phyloP scores from a whole-genome alignment of 53 echinoderm and acorn worm species.

The Paracentrotus lividus region DNA sequence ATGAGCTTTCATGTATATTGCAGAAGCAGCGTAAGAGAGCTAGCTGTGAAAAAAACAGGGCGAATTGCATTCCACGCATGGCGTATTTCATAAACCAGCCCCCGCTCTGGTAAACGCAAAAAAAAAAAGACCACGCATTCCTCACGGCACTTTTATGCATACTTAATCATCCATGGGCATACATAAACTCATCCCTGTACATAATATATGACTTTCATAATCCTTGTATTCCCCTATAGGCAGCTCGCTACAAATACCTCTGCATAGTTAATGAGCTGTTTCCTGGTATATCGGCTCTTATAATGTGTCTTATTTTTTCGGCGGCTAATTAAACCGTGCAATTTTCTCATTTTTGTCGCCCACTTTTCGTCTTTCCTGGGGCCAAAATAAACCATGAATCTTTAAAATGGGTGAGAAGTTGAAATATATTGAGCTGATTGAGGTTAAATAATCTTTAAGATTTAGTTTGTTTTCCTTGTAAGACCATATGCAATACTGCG shows the following conservation, averaged over 20 bases:
- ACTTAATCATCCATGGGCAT: slow-evolving; percentile 50
- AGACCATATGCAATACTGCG: neutral
- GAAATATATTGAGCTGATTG: neutral
- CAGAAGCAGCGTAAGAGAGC: neutral
- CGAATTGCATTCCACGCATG: slow-evolving; percentile 40
- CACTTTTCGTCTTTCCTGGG: neutral
- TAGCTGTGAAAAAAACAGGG: slow-evolving; percentile 27
- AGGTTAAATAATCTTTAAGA: neutral
- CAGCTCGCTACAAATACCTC: neutral
- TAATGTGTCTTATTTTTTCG: neutral
- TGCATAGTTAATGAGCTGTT: slow-evolving; percentile 43
- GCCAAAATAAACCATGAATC: neutral
- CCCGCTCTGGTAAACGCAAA: neutral
- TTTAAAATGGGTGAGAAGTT: neutral
- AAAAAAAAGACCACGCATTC: slow-evolving; percentile 37
- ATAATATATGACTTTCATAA: slow-evolving; percentile 23
- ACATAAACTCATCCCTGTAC: slow-evolving; percentile 31
- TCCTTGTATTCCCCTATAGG: slow-evolving; percentile 24
- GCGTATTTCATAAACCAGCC: slow-evolving; percentile 50
- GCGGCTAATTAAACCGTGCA: neutral
- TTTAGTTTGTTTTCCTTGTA: neutral
- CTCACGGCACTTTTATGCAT: slow-evolving; percentile 31
- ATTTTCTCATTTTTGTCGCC: neutral
- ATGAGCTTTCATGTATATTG: slow-evolving; percentile 53
- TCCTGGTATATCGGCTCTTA: neutral